Evolutionary conservation across 2,797 vertebrate species (phyloP), one percentile per base, ranked within the genome.

Genomic region (Aulostomus chinensis): DNA sequence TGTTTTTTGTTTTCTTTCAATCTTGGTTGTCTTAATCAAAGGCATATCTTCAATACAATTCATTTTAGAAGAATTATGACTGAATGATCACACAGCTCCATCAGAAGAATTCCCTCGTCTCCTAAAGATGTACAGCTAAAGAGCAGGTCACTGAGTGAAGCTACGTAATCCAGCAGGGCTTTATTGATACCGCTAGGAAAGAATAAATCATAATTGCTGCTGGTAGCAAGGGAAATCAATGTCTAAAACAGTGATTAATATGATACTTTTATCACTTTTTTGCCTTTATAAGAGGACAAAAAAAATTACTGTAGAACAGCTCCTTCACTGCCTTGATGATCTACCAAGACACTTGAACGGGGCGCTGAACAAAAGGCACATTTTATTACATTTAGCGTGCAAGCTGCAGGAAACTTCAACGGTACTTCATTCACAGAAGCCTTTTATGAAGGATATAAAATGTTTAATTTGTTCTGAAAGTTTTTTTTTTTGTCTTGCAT

Each of bases 241-340:
- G 15, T 40, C 30, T 4, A 16, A 49, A 25, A 14, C 7, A 10
- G 20, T 21, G 20, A 21, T 21, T 21, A 21, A 21, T 21, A 21
- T 21, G n/a, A n/a, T n/a, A n/a, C n/a, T n/a, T n/a, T n/a, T n/a
- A n/a, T n/a, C n/a, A n/a, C n/a, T n/a, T n/a, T n/a, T n/a, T n/a
- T n/a, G n/a, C n/a, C n/a, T n/a, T n/a, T n/a, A n/a, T n/a, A n/a
- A n/a, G n/a, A n/a, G n/a, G n/a, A n/a, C n/a, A n/a, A n/a, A n/a
- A n/a, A n/a, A n/a, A n/a, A n/a, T n/a, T n/a, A n/a, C n/a, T n/a
- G n/a, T n/a, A n/a, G n/a, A n/a, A n/a, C n/a, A n/a, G n/a, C n/a
- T n/a, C 20, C 6, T 3, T 21, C 29, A 18, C 15, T 57, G 38
- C 62, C 42, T 50, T 67, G 49, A 68, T 30, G 17, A 42, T 38